These are phyloP conservation scores for Zelostemma sp. DNA, from an alignment of 1,140 invertebrate genomes.

Conservation along the genomic window DNA sequence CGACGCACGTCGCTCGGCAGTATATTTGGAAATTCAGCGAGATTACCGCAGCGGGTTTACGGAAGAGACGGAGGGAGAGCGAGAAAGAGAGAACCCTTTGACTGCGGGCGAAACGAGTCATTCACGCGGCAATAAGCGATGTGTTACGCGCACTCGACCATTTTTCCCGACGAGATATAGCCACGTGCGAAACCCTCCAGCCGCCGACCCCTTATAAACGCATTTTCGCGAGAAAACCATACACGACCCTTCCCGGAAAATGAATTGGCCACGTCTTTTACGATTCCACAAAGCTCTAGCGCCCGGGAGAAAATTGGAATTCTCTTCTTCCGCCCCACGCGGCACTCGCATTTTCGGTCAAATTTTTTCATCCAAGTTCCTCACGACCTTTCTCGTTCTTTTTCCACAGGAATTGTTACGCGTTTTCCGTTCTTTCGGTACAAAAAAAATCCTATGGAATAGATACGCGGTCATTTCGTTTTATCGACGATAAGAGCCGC, in stretches of 20 bases:
- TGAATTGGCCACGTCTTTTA: conserved; percentile 8
- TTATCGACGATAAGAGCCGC: too few species aligned
- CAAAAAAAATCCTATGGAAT: too few species aligned
- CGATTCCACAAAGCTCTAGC: background rate
- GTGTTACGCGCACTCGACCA: conserved; percentile 17
- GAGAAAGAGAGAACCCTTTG: conserved; percentile 21
- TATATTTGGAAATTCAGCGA: conserved; percentile 29
- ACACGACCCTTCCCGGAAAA: background rate
- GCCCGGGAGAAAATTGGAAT: background rate
- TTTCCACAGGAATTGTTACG: too few species aligned
- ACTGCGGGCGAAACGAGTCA: conserved; percentile 20
- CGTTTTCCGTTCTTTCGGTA: too few species aligned
- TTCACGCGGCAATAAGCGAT: conserved; percentile 20
- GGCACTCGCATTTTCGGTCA: background rate
- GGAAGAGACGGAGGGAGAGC: too few species aligned
- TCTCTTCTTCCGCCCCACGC: too few species aligned
- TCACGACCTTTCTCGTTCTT: too few species aligned
- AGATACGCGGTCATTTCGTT: too few species aligned
- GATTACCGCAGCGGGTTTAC: conserved; percentile 16
- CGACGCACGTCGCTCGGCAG: conserved; percentile 15
- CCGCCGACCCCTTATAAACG: conserved; percentile 5
- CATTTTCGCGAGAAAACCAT: conserved; percentile 12
- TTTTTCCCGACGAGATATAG: conserved; percentile 17
- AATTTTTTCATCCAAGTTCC: background rate
- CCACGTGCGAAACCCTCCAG: conserved; percentile 12